Evolutionary conservation across 2,797 vertebrate species (phyloP), one percentile per base, ranked within the genome.

Genomic region (Gallinago nigripennis): DNA sequence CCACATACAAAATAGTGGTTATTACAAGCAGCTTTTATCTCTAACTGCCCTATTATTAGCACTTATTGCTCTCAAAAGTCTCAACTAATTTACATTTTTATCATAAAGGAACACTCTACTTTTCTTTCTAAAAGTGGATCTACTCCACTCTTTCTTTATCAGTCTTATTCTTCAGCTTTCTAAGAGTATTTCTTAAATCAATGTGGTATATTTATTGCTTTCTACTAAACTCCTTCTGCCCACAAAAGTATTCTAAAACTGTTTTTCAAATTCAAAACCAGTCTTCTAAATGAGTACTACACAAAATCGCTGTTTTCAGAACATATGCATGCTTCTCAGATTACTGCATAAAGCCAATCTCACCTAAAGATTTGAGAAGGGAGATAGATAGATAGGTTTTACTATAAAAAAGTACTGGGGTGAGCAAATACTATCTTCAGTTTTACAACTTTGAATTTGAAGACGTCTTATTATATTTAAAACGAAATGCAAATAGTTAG

Each of bases 381-480:
- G 8, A 86, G 71, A n/a, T n/a, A n/a, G n/a, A 81, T 5, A 88
- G 13, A 11, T 39, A 39, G 12, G 37, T 80, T n/a, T 94, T 82
- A 28, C 37, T 85, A 54, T 75, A 70, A 90, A 94, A 77, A 91
- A 70, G 4, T 82, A 14, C 19, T 17, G 51, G 64, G 24, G 28
- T 78, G 23, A 37, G 30, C 6, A 95, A 88, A 46, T 56, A 27
- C 9, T 60, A 8, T 70, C 37, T 94, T 96, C 68, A 45, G 11
- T 88, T 95, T 89, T 89, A 84, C 46, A 28, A 70, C 61, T 79
- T 89, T 43, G 64, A 53, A 54, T 92, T 86, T 92, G 65, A 73
- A 91, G 24, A 82, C 16, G 25, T 39, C 39, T 85, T 90, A 85
- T 48, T 92, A 17, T 54, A 73, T 78, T 88, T 73, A 79, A 92